These are phyloP conservation scores for Neodiprion lecontei DNA, from an alignment of 1,140 invertebrate species.

Conservation along the genomic window DNA sequence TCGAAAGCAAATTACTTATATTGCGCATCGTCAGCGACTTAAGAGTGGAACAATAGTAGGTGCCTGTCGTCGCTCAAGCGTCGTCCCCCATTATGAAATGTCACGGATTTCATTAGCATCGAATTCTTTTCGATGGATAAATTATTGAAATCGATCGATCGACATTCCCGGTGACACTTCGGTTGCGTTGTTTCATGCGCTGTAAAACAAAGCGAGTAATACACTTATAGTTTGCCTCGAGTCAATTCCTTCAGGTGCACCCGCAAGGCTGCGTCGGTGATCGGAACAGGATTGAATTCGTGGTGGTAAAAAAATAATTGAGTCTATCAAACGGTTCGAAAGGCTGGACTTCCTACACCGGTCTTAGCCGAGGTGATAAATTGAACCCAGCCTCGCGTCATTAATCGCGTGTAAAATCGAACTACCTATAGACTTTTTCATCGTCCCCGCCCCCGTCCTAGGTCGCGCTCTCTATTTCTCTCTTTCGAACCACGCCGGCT, in stretches of 20 bases:
- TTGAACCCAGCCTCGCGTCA: no score
- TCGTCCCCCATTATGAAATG: neutral
- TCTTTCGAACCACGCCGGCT: no score
- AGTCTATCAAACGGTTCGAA: neutral
- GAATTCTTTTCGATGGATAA: neutral
- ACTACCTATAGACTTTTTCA: no score
- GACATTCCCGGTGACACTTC: no score
- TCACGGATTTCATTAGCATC: neutral
- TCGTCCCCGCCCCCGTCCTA: no score
- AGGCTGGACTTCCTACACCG: neutral
- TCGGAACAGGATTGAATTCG: neutral
- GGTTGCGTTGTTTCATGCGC: no score
- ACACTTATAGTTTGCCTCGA: neutral
- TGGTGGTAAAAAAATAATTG: neutral
- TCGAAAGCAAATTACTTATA: neutral
- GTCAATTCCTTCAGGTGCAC: neutral
- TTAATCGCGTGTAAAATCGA: no score
- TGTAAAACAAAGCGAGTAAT: no score
- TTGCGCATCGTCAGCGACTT: neutral
- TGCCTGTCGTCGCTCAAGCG: neutral
- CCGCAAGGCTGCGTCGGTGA: no score
- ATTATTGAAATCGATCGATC: no score
- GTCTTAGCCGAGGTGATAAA: no score
- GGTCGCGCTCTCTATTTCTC: no score
- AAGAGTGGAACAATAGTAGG: neutral